Percentiles rank a stretch among this genome's conserved stretches.
Conservation (phyloP, 2,888 invertebrate species). For the Lumbricus terrestris region DNA sequence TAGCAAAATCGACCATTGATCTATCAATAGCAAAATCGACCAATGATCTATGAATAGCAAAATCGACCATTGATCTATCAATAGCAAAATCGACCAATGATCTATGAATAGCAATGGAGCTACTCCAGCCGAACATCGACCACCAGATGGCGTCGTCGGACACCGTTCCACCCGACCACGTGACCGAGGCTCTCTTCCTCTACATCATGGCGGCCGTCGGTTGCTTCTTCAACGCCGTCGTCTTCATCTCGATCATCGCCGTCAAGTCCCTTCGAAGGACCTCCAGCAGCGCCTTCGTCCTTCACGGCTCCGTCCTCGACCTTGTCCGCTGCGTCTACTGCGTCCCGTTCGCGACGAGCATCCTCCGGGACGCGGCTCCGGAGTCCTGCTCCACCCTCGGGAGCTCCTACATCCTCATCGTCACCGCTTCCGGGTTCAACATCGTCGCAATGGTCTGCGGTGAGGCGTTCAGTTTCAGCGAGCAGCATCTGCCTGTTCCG, state of each 20-base stretch:
- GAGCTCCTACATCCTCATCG: conserved; percentile 54
- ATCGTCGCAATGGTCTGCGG: conserved; percentile 59
- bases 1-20: not conserved
- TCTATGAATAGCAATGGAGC: not conserved
- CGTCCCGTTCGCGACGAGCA: conserved; percentile 55
- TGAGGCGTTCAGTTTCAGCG: conserved; percentile 58
- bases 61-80: too few species aligned
- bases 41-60: too few species aligned
- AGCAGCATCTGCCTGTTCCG: too few species aligned
- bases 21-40: too few species aligned
- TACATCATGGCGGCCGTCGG: conserved; percentile 7
- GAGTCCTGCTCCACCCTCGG: conserved; percentile 53
- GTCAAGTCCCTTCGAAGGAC: conserved; percentile 44
- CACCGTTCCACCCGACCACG: not conserved
- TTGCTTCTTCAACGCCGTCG: conserved; percentile 12
- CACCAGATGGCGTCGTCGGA: not conserved
- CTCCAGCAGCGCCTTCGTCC: conserved; percentile 55
- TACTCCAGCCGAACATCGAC: not conserved
- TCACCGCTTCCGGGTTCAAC: conserved; percentile 58
- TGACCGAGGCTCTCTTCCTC: conserved; percentile 8
- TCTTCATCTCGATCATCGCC: not conserved
- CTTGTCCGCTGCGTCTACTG: conserved; percentile 55
- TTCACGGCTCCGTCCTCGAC: conserved; percentile 57
- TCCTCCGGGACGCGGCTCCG: conserved; percentile 49
- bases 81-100: too few species aligned